phyloP scores from a whole-genome alignment of 2,797 vertebrate genomes.

The Gadopsis bispinosus region DNA sequence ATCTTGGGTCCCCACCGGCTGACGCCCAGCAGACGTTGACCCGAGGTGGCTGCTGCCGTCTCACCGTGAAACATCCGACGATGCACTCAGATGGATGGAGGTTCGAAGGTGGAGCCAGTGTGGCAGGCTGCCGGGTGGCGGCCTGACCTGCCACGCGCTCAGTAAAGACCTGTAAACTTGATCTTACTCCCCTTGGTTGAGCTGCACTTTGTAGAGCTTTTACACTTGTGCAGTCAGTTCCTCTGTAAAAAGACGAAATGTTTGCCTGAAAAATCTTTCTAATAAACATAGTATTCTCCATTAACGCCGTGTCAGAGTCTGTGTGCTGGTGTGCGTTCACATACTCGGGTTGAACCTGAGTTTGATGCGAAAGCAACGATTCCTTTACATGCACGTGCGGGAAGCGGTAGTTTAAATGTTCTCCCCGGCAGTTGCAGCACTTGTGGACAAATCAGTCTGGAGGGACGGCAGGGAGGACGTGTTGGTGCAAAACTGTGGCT shows the following conservation, averaged over 20 bases:
- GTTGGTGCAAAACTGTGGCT: not conserved
- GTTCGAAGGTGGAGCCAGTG: not conserved
- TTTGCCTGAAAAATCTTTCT: constrained; percentile 79
- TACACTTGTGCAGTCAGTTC: constrained; percentile 72
- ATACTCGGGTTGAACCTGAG: not conserved
- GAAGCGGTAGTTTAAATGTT: not conserved
- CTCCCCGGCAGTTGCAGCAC: not conserved
- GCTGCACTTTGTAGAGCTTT: constrained; percentile 75
- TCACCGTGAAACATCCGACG: constrained; percentile 21
- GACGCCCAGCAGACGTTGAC: constrained; percentile 37
- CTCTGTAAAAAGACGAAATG: constrained; percentile 74
- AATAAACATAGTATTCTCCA: constrained; percentile 88
- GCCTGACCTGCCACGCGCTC: constrained; percentile 34
- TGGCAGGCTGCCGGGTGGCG: not conserved
- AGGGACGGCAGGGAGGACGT: not conserved
- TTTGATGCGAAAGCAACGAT: not conserved
- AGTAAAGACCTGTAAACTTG: constrained; percentile 39
- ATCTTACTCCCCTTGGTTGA: constrained; percentile 45
- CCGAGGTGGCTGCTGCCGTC: constrained; percentile 50
- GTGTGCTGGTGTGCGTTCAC: constrained; percentile 16
- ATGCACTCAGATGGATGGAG: constrained; percentile 5
- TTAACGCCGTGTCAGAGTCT: constrained; percentile 54
- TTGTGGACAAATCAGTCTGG: constrained; percentile 19
- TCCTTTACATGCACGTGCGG: not conserved
- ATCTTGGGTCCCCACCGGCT: constrained; percentile 43